phyloP scores from a whole-genome alignment of 1,140 invertebrate genomes.

The Drosophila sproati region DNA sequence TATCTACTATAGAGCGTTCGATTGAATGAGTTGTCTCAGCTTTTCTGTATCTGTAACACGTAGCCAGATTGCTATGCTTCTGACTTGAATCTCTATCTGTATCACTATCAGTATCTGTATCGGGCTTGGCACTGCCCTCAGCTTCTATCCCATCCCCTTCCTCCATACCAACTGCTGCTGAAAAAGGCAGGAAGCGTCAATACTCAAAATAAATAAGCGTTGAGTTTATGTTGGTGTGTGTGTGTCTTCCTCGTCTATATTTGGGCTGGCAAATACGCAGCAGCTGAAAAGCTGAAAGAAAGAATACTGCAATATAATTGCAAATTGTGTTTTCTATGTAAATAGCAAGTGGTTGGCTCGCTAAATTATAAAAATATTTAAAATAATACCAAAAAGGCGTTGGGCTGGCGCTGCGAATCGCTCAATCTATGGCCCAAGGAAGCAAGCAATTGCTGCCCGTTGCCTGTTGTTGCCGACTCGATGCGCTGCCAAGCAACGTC shows the following conservation, averaged over 20 bases:
- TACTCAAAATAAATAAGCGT: conserved; percentile 57
- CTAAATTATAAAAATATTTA: conserved; percentile 80
- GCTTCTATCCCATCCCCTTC: conserved; percentile 4
- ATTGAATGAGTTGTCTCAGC: conserved; percentile 62
- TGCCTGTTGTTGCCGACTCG: conserved; percentile 36
- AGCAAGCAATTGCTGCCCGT: conserved; percentile 57
- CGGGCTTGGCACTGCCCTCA: conserved; percentile 30
- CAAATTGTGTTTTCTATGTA: conserved; percentile 51
- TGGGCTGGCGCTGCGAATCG: conserved; percentile 72
- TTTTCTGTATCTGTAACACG: conserved; percentile 70
- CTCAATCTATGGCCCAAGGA: conserved; percentile 63
- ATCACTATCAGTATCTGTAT: conserved; percentile 27
- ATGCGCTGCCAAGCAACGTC: conserved; percentile 64
- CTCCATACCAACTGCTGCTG: background rate
- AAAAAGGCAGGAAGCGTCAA: conserved; percentile 60
- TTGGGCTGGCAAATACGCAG: conserved; percentile 35
- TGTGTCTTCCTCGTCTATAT: conserved; percentile 7
- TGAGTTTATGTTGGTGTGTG: conserved; percentile 39
- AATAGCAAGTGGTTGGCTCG: conserved; percentile 14
- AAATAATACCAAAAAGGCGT: conserved; percentile 78
- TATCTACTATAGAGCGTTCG: conserved; percentile 60
- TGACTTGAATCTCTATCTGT: conserved; percentile 24
- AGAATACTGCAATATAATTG: conserved; percentile 26
- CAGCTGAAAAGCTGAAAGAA: conserved; percentile 27
- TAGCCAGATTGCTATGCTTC: conserved; percentile 46